Percentiles rank a stretch among this genome's conserved stretches.
phyloP scores from a whole-genome alignment of 2,888 invertebrate species.

The Pristionchus arcanus region DNA sequence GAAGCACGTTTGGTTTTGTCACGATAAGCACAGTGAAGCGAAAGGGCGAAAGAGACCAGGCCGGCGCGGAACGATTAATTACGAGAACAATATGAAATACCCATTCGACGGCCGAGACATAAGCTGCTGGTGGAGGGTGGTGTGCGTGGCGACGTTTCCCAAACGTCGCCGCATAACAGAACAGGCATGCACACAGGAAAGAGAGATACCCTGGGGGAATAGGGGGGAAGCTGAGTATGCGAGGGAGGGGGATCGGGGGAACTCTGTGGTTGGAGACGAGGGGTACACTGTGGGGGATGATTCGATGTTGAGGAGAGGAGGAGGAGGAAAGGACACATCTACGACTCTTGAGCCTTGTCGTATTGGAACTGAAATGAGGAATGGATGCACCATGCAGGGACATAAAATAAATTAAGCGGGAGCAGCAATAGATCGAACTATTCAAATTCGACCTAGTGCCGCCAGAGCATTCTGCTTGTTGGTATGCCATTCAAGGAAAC shows the following conservation, averaged over 20 bases:
- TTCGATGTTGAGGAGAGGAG: neutral
- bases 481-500: no score
- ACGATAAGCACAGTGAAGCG: slow-evolving; percentile 25
- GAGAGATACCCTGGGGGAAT: neutral
- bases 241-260: neutral
- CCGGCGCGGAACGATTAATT: neutral
- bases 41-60: neutral
- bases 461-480: no score
- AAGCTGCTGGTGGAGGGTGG: neutral
- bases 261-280: neutral
- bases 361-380: slow-evolving; percentile 24
- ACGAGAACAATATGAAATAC: neutral
- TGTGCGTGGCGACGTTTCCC: neutral
- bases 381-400: neutral
- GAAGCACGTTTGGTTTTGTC: slow-evolving; percentile 11
- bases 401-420: neutral
- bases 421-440: no score
- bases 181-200: slow-evolving; percentile 21
- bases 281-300: slow-evolving; percentile 30
- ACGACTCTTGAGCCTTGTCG: neutral
- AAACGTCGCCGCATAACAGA: slow-evolving; percentile 36
- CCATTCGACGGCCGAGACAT: slow-evolving; percentile 11
- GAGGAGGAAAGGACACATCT: neutral
- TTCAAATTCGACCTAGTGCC: no score
- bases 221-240: neutral